These are phyloP conservation scores for Hipposideros larvatus DNA, from an alignment of 2,797 vertebrate genomes.

Conservation along the genomic window DNA sequence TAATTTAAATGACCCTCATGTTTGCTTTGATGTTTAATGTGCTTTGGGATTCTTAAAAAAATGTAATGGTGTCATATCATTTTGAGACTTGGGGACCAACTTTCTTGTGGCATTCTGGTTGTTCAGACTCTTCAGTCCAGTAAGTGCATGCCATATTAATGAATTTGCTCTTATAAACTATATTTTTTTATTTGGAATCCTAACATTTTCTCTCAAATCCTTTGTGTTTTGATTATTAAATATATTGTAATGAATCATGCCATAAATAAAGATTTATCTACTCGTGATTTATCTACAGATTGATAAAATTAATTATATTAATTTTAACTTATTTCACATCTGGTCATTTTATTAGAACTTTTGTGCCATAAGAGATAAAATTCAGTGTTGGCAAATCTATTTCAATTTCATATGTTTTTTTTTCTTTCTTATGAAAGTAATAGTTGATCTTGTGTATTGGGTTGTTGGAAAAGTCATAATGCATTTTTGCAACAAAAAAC, in stretches of 20 bases:
- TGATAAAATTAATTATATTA: background rate
- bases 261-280: background rate
- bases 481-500: too few relatives aligned
- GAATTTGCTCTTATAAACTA: conserved; percentile 24
- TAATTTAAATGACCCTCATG: background rate
- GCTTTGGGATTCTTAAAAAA: conserved; percentile 42
- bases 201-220: background rate
- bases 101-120: conserved; percentile 47
- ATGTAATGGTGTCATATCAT: conserved; percentile 39
- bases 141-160: conserved; percentile 47
- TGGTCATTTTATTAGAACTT: background rate
- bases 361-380: background rate
- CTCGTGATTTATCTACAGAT: background rate
- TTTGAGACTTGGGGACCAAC: background rate
- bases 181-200: conserved; percentile 55
- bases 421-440: background rate
- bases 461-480: too few relatives aligned
- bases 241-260: background rate
- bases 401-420: background rate
- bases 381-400: background rate
- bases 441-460: background rate
- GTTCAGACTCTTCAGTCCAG: conserved; percentile 64
- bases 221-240: conserved; percentile 42
- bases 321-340: background rate
- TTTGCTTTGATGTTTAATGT: conserved; percentile 53